Base-by-base conservation (phyloP, 2,797 vertebrate genomes). In the Galago senegalensis region DNA sequence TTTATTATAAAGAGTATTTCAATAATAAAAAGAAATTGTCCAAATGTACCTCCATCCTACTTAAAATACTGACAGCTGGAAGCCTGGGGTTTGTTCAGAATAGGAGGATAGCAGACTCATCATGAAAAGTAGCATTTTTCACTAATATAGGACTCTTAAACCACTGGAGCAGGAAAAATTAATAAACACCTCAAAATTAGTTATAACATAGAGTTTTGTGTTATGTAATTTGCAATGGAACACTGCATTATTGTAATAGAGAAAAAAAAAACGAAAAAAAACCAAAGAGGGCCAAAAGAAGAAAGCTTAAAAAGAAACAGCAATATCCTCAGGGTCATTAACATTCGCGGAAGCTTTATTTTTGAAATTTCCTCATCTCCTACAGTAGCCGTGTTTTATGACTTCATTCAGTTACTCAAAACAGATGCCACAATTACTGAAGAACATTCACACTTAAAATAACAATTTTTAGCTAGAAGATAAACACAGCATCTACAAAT, bases 1-100 rank as follows among this genome's bases (percentile, higher is more conserved):
- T 63, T 95, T 91, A 84, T 92, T 93, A 89, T 84, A 72, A 91
- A 73, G 60, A 85, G 9, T 87, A 91, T 94, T 93, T 91, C 40
- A 58, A 76, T 75, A 91, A 65, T 31, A 89, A 4, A 75, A 83
- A 90, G 49, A 86, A 18, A 76, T 75, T 91, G 43, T 31, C 2
- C 29, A 40, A 63, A 76, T 69, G 16, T 75, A 87, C 1, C 11
- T 2, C 40, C 0, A 27, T 5, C 20, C 9, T 72, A 25, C 21
- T 91, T 46, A 89, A 94, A 53, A 76, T 3, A 81, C 3, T 80
- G 53, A 37, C 23, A 96, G 46, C 2, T 23, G 72, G 29, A 91
- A 96, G 17, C 81, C 96, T 87, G 5, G 8, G 5, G 14, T 86
- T 87, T 85, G 1, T 65, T 95, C n/a, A 83, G 10, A 91, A 82